phyloP scores from a whole-genome alignment of 2,113 vertebrate species.

The Cyanoliseus patagonus region DNA sequence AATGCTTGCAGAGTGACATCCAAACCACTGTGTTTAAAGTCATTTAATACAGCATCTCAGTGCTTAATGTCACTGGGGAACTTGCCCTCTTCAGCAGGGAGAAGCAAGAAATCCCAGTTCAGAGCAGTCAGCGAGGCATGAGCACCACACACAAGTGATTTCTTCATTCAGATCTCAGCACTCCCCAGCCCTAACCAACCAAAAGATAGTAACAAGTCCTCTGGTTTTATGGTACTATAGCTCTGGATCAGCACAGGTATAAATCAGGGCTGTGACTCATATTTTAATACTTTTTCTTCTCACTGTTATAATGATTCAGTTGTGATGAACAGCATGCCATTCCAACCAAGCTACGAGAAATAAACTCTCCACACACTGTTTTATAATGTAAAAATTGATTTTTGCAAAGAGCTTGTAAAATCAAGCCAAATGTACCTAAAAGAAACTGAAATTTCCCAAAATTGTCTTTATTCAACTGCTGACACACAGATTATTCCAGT shows the following conservation, averaged over 20 bases:
- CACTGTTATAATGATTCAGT: neutral
- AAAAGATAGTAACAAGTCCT: neutral
- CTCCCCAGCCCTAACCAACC: neutral
- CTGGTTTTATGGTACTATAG: neutral
- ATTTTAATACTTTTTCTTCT: neutral
- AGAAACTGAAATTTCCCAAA: neutral
- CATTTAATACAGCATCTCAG: neutral
- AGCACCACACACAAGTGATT: fast-evolving
- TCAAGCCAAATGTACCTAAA: neutral
- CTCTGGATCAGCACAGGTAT: neutral
- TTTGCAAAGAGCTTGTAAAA: neutral
- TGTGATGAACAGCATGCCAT: neutral
- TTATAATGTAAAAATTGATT: neutral
- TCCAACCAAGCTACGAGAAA: neutral
- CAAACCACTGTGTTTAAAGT: neutral
- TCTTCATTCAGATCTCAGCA: neutral
- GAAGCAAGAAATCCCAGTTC: neutral
- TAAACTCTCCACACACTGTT: neutral
- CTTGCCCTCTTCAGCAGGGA: neutral
- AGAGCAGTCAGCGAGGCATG: fast-evolving
- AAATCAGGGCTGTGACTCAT: neutral
- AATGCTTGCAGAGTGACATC: neutral
- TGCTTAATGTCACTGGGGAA: neutral
- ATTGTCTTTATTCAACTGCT: neutral
- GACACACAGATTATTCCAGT: neutral